These are phyloP conservation scores for Gasterosteus aculeatus DNA, from an alignment of 2,113 vertebrate genomes.

Conservation along the genomic window DNA sequence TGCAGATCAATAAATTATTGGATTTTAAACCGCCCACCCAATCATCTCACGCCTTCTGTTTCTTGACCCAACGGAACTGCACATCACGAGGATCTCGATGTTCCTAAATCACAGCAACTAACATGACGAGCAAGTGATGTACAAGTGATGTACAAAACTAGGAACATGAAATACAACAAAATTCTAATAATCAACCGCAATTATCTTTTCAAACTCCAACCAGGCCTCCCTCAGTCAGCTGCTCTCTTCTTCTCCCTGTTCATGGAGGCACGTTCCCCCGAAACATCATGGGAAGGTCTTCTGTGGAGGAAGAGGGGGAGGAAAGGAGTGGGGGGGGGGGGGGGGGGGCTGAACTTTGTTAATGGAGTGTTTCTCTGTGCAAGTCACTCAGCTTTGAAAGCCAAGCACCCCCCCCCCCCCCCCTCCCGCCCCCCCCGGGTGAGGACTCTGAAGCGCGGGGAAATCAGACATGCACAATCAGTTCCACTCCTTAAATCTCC, in stretches of 20 bases:
- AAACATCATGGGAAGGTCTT: constrained; percentile 70
- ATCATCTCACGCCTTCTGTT: constrained; percentile 6
- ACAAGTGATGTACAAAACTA: constrained; percentile 15
- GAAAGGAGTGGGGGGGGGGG: constrained; percentile 2
- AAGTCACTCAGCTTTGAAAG: constrained; percentile 85
- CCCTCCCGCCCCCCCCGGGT: constrained; percentile 76
- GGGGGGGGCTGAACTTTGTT: constrained; percentile 82
- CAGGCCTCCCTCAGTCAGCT: constrained; percentile 30
- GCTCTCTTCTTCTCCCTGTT: constrained; percentile 43
- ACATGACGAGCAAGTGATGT: not conserved
- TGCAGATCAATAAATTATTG: not conserved
- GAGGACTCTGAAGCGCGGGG: constrained; percentile 83
- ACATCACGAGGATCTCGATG: not conserved
- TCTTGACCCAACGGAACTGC: not conserved
- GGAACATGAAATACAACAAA: constrained; percentile 4
- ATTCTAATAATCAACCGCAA: constrained; percentile 26
- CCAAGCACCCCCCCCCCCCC: constrained; percentile 76
- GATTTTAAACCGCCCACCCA: not conserved
- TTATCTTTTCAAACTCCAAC: constrained; percentile 29
- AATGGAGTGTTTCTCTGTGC: constrained; percentile 82
- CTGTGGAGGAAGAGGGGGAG: constrained; percentile 45
- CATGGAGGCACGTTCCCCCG: constrained; percentile 58
- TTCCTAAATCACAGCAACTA: constrained; percentile 15
- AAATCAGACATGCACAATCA: constrained; percentile 86
- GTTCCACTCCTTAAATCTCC: constrained; percentile 86